Conservation (phyloP, 1,140 invertebrate species). For the Dufourea novaeangliae region DNA sequence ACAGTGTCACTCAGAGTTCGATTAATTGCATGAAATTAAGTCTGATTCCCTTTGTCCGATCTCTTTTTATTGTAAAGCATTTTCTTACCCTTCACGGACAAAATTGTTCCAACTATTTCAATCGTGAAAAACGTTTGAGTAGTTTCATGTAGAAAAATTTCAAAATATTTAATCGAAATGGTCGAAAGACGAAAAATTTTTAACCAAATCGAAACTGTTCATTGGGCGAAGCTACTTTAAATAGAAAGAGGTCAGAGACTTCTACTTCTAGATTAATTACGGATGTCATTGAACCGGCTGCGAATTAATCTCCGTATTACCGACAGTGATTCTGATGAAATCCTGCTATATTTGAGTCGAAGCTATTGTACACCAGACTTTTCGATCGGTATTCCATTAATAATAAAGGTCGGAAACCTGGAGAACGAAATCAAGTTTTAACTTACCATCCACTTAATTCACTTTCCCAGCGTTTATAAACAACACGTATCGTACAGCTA, state of each 20-base stretch:
- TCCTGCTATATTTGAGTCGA: conserved; percentile 46
- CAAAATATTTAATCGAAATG: too few species aligned
- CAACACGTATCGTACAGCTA: neutral
- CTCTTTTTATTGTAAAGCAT: too few species aligned
- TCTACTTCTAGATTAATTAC: conserved; percentile 64
- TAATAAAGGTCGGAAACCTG: neutral
- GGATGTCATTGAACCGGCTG: conserved; percentile 63
- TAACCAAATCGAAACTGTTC: conserved; percentile 38
- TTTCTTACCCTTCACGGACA: too few species aligned
- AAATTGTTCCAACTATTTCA: too few species aligned
- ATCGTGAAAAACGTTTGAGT: too few species aligned
- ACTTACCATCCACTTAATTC: neutral
- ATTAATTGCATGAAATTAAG: conserved; percentile 1
- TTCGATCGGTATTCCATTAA: conserved; percentile 18
- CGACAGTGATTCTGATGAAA: conserved; percentile 52
- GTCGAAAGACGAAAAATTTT: conserved; percentile 32
- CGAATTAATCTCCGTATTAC: conserved; percentile 49
- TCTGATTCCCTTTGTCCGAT: neutral
- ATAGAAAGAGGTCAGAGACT: conserved; percentile 67
- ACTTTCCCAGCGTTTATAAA: neutral
- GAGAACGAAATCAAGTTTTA: too few species aligned
- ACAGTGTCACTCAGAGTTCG: neutral
- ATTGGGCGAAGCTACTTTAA: conserved; percentile 54
- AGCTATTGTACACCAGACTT: conserved; percentile 27
- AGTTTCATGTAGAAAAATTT: too few species aligned